Conservation (phyloP, 2,888 invertebrate species). For the Meandrusa payeni region DNA sequence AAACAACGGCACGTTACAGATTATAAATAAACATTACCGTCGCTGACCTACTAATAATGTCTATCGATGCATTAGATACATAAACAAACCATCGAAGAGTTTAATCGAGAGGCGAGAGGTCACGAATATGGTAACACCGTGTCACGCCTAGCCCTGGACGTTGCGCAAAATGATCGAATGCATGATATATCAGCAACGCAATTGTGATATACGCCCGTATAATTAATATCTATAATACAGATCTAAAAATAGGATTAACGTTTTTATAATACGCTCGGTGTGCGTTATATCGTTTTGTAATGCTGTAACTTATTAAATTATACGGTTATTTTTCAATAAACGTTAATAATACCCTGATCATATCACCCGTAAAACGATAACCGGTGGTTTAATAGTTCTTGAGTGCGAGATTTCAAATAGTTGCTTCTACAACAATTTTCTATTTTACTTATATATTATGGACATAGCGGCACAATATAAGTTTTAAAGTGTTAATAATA, state of each 20-base stretch:
- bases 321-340: background rate
- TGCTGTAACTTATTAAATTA: slow-evolving; percentile 3
- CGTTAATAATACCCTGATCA: too few relatives aligned
- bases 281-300: slow-evolving; percentile 9
- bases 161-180: slow-evolving; percentile 52
- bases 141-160: slow-evolving; percentile 42
- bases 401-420: too few relatives aligned
- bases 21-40: slow-evolving; percentile 12
- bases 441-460: too few relatives aligned
- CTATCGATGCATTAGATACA: slow-evolving; percentile 37
- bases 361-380: too few relatives aligned
- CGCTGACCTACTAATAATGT: slow-evolving; percentile 32
- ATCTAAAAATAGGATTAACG: slow-evolving; percentile 20
- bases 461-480: too few relatives aligned
- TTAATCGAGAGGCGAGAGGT: slow-evolving; percentile 48
- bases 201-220: slow-evolving; percentile 17
- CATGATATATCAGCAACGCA: slow-evolving; percentile 45
- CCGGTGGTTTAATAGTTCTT: too few relatives aligned
- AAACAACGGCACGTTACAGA: background rate
- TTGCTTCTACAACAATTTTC: too few relatives aligned
- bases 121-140: slow-evolving; percentile 48
- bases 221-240: slow-evolving; percentile 21
- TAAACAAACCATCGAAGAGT: slow-evolving; percentile 44
- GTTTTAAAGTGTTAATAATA: too few relatives aligned
- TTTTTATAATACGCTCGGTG: slow-evolving; percentile 13